A percentile compares a stretch with the other conserved stretches of the same genome.
These are phyloP conservation scores for Drosophila pseudoananassae DNA, from an alignment of 1,140 invertebrate species.

Conservation along the genomic window DNA sequence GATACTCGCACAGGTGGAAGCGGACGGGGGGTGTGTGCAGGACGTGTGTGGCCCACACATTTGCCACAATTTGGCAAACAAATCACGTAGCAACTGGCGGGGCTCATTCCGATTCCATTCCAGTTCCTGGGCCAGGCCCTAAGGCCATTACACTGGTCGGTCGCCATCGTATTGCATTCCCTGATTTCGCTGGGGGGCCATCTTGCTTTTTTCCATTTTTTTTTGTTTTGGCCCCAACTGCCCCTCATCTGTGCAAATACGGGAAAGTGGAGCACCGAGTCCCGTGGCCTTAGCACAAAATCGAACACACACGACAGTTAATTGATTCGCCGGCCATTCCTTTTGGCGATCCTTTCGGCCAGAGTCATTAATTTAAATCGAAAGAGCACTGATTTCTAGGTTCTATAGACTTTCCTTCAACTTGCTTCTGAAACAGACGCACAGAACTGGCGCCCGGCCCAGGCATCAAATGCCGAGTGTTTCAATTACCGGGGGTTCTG, in stretches of 20 bases:
- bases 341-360: slow-evolving; percentile 1
- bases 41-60: slow-evolving; percentile 39
- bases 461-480: neutral
- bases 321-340: slow-evolving; percentile 23
- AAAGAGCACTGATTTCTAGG: neutral
- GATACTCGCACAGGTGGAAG: slow-evolving; percentile 2
- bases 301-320: slow-evolving; percentile 2
- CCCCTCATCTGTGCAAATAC: neutral
- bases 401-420: no score
- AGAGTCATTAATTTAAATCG: slow-evolving; percentile 2
- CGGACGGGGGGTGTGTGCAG: slow-evolving; percentile 4
- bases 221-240: neutral
- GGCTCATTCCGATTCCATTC: slow-evolving; percentile 9
- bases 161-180: slow-evolving; percentile 20
- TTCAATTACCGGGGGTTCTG: neutral
- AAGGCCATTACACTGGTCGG: slow-evolving; percentile 31
- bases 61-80: slow-evolving; percentile 80
- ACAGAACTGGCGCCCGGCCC: no score
- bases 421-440: no score
- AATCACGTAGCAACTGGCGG: slow-evolving; percentile 69
- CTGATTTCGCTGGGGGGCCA: slow-evolving; percentile 17
- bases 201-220: neutral
- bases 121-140: neutral
- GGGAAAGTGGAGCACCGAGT: slow-evolving; percentile 8
- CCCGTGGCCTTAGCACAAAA: neutral